A percentile compares a stretch with the other conserved stretches of the same genome.
Evolutionary conservation across 2,888 invertebrate genomes (phyloP).

Genomic region (Metallyticus violacea): DNA sequence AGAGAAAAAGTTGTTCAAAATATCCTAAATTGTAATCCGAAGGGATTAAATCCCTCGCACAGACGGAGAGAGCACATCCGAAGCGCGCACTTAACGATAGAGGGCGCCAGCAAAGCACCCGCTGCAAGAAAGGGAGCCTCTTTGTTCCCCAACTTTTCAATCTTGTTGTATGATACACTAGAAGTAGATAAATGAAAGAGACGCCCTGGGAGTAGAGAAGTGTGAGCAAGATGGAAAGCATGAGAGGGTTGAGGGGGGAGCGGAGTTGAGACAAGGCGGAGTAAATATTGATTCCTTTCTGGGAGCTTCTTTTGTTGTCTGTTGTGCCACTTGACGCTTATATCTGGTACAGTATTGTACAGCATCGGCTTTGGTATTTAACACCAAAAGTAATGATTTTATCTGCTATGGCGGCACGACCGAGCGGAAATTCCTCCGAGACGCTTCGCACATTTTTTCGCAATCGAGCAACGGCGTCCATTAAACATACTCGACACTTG

Average conservation of each 20-base stretch:
- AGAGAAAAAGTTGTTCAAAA: background rate
- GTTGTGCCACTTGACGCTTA: conserved; percentile 1
- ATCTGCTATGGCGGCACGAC: background rate
- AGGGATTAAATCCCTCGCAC: background rate
- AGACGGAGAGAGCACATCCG: background rate
- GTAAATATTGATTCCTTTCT: conserved; percentile 25
- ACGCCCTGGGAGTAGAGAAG: background rate
- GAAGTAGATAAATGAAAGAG: background rate
- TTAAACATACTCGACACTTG: background rate
- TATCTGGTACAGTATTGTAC: background rate
- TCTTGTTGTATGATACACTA: background rate
- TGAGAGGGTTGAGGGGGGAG: no score
- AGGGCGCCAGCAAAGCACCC: background rate
- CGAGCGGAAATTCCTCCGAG: background rate
- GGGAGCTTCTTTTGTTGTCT: conserved; percentile 18
- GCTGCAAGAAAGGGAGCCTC: background rate
- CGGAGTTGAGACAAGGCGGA: conserved; percentile 2
- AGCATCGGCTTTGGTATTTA: background rate
- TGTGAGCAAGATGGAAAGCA: background rate
- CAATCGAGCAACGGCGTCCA: background rate
- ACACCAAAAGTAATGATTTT: background rate
- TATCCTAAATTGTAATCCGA: background rate
- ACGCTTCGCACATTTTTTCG: background rate
- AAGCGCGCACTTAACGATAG: background rate
- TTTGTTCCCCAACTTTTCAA: background rate